These are phyloP conservation scores for Zeuzera pyrina DNA, from an alignment of 2,888 invertebrate species.

Conservation along the genomic window DNA sequence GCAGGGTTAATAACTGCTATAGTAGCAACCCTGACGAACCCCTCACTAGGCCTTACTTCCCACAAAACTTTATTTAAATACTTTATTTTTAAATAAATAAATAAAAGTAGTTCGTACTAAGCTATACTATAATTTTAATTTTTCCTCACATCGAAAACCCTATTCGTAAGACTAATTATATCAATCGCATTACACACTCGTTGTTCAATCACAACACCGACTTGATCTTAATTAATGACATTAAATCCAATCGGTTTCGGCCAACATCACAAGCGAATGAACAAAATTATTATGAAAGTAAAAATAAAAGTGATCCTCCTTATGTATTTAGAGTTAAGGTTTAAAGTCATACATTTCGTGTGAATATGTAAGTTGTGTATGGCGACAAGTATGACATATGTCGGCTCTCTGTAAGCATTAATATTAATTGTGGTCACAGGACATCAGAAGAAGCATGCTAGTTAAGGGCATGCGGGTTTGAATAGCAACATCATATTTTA, in stretches of 20 bases:
- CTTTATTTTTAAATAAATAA: no score
- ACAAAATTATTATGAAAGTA: background rate
- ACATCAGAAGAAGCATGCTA: conserved; percentile 14
- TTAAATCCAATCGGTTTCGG: conserved; percentile 18
- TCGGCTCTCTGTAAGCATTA: conserved; percentile 43
- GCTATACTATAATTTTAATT: no score
- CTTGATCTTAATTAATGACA: conserved; percentile 16
- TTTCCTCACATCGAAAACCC: no score
- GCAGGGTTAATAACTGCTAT: no score
- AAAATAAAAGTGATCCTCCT: conserved; percentile 4
- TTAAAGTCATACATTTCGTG: background rate
- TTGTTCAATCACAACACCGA: conserved; percentile 11
- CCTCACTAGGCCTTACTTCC: no score
- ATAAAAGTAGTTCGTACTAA: no score
- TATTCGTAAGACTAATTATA: conserved; percentile 8
- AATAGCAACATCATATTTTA: no score
- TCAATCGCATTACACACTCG: background rate
- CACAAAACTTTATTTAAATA: no score
- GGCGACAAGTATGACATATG: conserved; percentile 52
- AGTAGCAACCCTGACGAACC: no score
- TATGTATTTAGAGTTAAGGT: conserved; percentile 1
- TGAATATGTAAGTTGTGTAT: background rate
- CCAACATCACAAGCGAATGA: conserved; percentile 17
- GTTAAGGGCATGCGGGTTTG: conserved; percentile 12
- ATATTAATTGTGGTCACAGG: conserved; percentile 47